Evolutionary conservation across 2,113 vertebrate genomes (phyloP).

Genomic region (Pseudolaguvia tuberculata): DNA sequence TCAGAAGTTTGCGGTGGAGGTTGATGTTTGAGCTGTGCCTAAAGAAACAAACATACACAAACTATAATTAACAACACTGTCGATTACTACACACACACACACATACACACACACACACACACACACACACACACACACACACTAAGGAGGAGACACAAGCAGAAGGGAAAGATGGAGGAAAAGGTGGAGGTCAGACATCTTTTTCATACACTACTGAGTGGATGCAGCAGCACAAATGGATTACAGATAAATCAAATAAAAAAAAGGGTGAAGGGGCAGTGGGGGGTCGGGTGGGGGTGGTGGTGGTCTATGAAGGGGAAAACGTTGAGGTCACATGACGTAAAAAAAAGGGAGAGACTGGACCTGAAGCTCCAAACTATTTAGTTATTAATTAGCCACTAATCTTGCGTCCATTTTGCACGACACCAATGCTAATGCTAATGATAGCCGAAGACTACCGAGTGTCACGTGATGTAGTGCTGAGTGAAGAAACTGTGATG

Average conservation of each 20-base stretch:
- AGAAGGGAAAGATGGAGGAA: no score
- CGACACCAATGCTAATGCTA: constrained; percentile 4
- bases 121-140: no score
- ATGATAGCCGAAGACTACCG: not conserved
- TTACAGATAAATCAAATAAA: not conserved
- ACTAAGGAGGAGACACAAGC: no score
- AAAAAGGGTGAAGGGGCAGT: not conserved
- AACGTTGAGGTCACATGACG: no score
- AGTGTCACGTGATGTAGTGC: not conserved
- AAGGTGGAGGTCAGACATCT: no score
- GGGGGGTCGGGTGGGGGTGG: no score
- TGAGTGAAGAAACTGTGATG: not conserved
- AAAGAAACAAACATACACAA: constrained; percentile 3
- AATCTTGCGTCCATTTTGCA: not conserved
- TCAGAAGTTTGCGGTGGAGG: constrained; percentile 99
- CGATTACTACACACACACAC: not conserved
- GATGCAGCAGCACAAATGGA: not conserved
- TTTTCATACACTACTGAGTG: no score
- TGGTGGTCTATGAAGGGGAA: no score
- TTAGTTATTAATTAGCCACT: not conserved
- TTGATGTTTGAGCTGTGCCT: constrained; percentile 99
- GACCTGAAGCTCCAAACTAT: no score
- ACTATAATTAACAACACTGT: not conserved
- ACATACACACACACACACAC: no score
- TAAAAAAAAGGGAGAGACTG: no score